These are phyloP conservation scores for Sparidentex hasta DNA, from an alignment of 2,797 vertebrate genomes.

Conservation along the genomic window DNA sequence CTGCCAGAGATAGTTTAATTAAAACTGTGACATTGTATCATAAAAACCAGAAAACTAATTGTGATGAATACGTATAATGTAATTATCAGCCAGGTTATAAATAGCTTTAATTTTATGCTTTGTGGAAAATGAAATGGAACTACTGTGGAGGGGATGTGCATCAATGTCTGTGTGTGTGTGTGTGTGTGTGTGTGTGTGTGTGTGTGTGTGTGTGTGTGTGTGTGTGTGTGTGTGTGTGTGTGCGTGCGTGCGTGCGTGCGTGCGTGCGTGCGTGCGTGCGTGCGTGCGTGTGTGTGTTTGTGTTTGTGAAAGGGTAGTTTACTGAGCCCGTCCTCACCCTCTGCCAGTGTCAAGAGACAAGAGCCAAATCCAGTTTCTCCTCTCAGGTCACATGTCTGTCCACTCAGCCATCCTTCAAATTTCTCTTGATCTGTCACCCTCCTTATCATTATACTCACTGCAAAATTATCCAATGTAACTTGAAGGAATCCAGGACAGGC, in stretches of 20 bases:
- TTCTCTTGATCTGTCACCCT: slow-evolving; percentile 66
- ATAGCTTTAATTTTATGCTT: slow-evolving; percentile 88
- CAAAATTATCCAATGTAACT: slow-evolving; percentile 62
- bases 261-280: slow-evolving; percentile 33
- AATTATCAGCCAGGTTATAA: slow-evolving; percentile 86
- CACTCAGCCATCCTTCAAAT: slow-evolving; percentile 75
- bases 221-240: background rate
- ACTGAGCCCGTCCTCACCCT: slow-evolving; percentile 78
- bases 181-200: background rate
- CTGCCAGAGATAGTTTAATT: slow-evolving; percentile 83
- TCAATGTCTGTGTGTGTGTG: slow-evolving; percentile 19
- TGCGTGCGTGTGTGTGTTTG: slow-evolving; percentile 12
- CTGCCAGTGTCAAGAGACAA: slow-evolving; percentile 77
- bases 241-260: slow-evolving; percentile 5
- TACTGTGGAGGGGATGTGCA: slow-evolving; percentile 58
- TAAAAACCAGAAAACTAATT: slow-evolving; percentile 84
- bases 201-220: slow-evolving; percentile 24
- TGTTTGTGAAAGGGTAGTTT: slow-evolving; percentile 68
- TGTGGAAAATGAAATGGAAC: slow-evolving; percentile 83
- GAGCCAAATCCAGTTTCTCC: slow-evolving; percentile 81
- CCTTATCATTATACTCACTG: slow-evolving; percentile 57
- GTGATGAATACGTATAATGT: slow-evolving; percentile 85
- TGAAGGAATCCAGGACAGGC: background rate
- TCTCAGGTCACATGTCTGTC: slow-evolving; percentile 76
- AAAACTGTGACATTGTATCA: slow-evolving; percentile 85